Evolutionary conservation across 2,888 invertebrate genomes (phyloP).

Genomic region (Pheosia tremula): DNA sequence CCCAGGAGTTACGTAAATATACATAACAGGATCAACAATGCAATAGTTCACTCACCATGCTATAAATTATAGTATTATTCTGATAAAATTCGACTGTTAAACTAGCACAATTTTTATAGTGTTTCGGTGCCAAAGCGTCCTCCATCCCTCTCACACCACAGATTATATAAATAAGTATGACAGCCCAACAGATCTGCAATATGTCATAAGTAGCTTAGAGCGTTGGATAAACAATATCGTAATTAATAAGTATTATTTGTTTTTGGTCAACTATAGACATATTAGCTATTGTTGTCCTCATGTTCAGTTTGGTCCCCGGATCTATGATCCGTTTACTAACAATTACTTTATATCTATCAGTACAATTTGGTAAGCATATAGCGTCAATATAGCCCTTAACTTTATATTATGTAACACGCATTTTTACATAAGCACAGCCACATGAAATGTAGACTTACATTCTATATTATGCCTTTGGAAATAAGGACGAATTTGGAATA

Average conservation of each 20-base stretch:
- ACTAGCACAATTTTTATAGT: too few species aligned
- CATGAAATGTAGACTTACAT: constrained; percentile 20
- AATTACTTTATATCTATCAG: constrained; percentile 44
- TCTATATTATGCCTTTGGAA: neutral
- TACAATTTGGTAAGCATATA: constrained; percentile 44
- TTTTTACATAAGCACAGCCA: constrained; percentile 21
- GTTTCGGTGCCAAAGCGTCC: too few species aligned
- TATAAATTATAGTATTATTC: too few species aligned
- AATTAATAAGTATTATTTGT: neutral
- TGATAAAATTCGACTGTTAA: too few species aligned
- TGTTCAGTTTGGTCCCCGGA: constrained; percentile 59
- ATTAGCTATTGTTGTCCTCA: constrained; percentile 37
- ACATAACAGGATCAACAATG: too few species aligned
- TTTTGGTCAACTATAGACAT: constrained; percentile 22
- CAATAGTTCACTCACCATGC: too few species aligned
- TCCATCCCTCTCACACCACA: too few species aligned
- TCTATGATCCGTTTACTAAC: constrained; percentile 28
- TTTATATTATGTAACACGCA: constrained; percentile 16
- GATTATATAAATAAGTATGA: too few species aligned
- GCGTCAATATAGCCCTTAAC: constrained; percentile 11
- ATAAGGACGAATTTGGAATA: neutral
- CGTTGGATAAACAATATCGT: too few species aligned
- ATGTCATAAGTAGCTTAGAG: too few species aligned
- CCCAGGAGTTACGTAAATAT: too few species aligned
- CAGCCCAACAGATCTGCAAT: too few species aligned